Evolutionary conservation across 1,140 invertebrate species (phyloP).

Genomic region (Apis florea): DNA sequence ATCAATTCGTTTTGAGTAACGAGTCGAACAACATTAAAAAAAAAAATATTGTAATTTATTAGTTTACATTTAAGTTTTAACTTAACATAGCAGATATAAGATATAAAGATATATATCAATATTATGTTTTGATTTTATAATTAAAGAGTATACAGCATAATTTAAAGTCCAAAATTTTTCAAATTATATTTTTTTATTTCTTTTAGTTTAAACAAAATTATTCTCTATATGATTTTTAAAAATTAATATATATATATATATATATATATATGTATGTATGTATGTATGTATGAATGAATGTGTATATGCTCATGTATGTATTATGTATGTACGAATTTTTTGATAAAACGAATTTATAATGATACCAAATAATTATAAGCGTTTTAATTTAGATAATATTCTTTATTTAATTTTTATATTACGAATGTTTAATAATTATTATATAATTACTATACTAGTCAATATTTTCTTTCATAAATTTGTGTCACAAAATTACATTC

Average conservation of each 20-base stretch:
- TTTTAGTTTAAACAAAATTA: background rate
- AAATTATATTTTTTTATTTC: background rate
- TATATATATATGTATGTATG: background rate
- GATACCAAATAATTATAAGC: constrained; percentile 64
- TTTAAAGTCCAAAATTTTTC: background rate
- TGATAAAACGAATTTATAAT: constrained; percentile 38
- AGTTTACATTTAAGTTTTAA: background rate
- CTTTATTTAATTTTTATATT: constrained; percentile 60
- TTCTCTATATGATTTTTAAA: background rate
- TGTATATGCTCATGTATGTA: background rate
- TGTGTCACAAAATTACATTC: constrained; percentile 6
- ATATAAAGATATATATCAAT: background rate
- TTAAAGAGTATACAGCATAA: background rate
- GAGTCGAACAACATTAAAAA: background rate
- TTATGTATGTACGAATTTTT: constrained; percentile 14
- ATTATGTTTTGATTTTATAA: background rate
- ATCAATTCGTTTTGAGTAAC: background rate
- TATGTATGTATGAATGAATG: background rate
- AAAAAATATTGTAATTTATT: background rate
- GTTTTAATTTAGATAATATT: constrained; percentile 53
- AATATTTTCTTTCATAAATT: constrained; percentile 41
- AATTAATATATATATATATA: background rate
- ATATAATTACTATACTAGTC: constrained; percentile 65
- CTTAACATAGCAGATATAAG: background rate
- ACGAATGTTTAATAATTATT: constrained; percentile 52